Evolutionary conservation across 2,797 vertebrate genomes (phyloP), one percentile per base, ranked within the genome.

Genomic region (Adrianichthys oophorus): DNA sequence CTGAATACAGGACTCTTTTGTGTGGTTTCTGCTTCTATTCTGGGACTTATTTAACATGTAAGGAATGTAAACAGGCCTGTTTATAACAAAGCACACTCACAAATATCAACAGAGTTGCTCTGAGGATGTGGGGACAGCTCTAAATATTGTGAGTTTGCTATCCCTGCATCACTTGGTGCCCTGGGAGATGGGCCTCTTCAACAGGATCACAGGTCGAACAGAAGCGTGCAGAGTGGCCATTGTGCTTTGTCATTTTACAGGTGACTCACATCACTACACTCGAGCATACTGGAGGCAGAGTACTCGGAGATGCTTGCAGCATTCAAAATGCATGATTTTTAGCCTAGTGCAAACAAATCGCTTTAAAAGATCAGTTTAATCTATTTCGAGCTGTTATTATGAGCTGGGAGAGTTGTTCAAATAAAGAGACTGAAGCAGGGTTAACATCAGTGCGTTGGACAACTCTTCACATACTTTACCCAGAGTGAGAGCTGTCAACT

Each of bases 301-400:
- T 86, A 90, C 90, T 91, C 79, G 62, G 87, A 92, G 90, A 90
- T 86, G 91, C 90, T 86, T 77, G 90, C 90, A 51, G 88, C 84
- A 91, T 92, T 91, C 87, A 85, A 92, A 92, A 92, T 90, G 85
- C 85, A 89, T 91, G 89, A 92, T 92, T 90, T 92, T 76, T 89
- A 89, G 79, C 86, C 87, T 84, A 90, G 90, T 90, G 91, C 89
- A 93, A 92, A 92, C 90, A 91, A 92, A 92, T 93, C 89, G 84
- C 92, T 92, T 92, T 92, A 90, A 93, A 93, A 93, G 89, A 91
- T 90, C 91, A 79, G 92, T 93, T 93, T 93, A 93, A 93, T 92
- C 91, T 93, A 91, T 92, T 92, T 93, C 89, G 90, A 92, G 90
- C 90, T 85, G 87, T 88, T 91, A 85, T 87, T 90, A 89, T 89